A percentile compares a stretch with the other conserved stretches of the same genome.
These are phyloP conservation scores for Rhimphoctona megacephalus DNA, from an alignment of 2,888 invertebrate species.

Conservation along the genomic window DNA sequence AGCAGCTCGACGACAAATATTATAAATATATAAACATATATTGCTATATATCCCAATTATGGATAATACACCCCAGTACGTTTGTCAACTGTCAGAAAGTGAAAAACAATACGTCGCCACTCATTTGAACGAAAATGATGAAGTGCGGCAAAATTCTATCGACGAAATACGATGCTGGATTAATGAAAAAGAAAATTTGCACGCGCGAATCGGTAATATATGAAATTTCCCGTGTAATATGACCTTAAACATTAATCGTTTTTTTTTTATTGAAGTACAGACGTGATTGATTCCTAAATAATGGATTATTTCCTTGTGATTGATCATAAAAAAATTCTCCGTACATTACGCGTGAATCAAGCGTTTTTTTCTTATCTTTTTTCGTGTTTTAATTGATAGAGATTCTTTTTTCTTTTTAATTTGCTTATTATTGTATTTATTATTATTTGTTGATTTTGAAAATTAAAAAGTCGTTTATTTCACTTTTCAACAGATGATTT, in stretches of 20 bases:
- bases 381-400: no score
- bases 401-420: not conserved
- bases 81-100: conserved; percentile 74
- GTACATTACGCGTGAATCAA: no score
- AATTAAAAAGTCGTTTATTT: not conserved
- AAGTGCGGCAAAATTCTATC: conserved; percentile 79
- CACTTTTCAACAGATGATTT: conserved; percentile 82
- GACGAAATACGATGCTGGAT: conserved; percentile 84
- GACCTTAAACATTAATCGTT: no score
- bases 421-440: not conserved
- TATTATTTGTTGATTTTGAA: not conserved
- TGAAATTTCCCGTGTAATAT: not conserved
- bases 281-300: no score
- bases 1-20: no score
- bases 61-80: conserved; percentile 42
- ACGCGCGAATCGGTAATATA: conserved; percentile 81
- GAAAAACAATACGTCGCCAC: conserved; percentile 78
- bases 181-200: conserved; percentile 79
- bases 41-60: not conserved
- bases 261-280: no score
- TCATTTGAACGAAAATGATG: conserved; percentile 82
- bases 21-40: not conserved
- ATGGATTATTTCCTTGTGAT: no score
- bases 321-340: no score
- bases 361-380: no score